Conservation (phyloP, 2,113 vertebrate genomes). For the Aix galericulata region DNA sequence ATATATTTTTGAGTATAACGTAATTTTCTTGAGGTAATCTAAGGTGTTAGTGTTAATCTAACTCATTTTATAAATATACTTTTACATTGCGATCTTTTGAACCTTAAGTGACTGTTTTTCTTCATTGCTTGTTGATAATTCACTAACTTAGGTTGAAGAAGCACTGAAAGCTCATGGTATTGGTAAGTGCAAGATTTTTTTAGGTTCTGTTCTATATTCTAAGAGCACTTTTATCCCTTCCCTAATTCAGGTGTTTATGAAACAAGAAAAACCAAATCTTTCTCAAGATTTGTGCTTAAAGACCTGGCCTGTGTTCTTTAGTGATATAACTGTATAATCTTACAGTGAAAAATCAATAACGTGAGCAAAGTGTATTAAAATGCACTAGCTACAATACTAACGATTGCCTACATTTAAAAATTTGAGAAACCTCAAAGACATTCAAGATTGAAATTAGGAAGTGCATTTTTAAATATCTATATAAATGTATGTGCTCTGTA, state of each 20-base stretch:
- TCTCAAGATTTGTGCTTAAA: neutral
- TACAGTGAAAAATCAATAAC: neutral
- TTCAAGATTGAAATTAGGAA: neutral
- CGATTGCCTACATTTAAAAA: neutral
- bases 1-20: neutral
- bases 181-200: conserved; percentile 23
- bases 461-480: too few species aligned
- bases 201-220: neutral
- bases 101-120: neutral
- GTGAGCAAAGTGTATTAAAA: neutral
- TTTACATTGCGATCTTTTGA: neutral
- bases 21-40: neutral
- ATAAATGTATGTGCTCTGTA: neutral
- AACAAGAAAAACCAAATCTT: neutral
- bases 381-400: fast-evolving
- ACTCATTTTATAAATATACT: neutral
- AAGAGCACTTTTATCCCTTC: neutral
- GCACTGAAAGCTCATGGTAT: conserved; percentile 53
- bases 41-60: neutral
- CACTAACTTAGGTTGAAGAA: conserved; percentile 52
- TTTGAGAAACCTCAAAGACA: neutral
- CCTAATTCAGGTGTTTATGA: neutral
- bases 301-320: neutral
- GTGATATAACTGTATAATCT: neutral
- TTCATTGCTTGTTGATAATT: neutral